Base-by-base conservation (phyloP, 2,797 vertebrate species). In the Amblyopsis hoosieri region DNA sequence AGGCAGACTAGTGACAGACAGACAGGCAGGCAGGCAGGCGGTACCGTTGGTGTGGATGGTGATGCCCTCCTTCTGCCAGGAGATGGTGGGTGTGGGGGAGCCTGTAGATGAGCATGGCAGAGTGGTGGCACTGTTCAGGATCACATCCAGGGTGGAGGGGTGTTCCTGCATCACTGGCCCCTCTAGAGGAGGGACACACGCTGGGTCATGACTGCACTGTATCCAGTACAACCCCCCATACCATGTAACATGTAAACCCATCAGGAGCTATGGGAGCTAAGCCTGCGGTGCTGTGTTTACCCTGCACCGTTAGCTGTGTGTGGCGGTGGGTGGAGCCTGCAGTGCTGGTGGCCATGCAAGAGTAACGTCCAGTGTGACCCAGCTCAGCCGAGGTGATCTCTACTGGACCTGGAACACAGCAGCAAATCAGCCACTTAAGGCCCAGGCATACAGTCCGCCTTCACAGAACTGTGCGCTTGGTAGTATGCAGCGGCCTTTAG, bases 1-100 rank as follows among this genome's bases (percentile, higher is more conserved):
- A 52, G 31, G 45, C 47, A 51, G 12, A 37, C 29, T 56, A 29
- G 23, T 29, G 19, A 55, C 3, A 57, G 8, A 8, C 47, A 55
- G 17, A 8, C 50, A 15, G 2, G 3, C 31, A 17, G 13, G 45
- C n/a, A n/a, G 3, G 14, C 14, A 29, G 55, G 15, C 2, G 2
- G n/a, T 62, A 94, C 97, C 95, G 89, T 93, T 82, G 13, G 92
- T 91, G 65, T 88, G 78, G 71, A 99, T 81, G 67, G 85, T 96
- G 85, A 97, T 93, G 82, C 98, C 97, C 86, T 99, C 98, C 78
- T 98, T 99, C 84, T 99, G 98, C 98, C 98, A 99, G 0, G 89
- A 94, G 67, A 98, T 92, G 54, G 95, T 80, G 0, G 98, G 98
- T n/a, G 54, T 90, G 51, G 97, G 98, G 0, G 90, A 93, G 19